Evolutionary conservation across 2,113 vertebrate species (phyloP).

Genomic region (Felis catus): F.catus_Fca126_mat1.0 CM031413.1:141933501-141934000

Average conservation of each 20-base stretch:
- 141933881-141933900: neutral
- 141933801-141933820: neutral
- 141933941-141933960: neutral
- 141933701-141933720: neutral
- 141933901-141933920: neutral
- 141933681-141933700: neutral
- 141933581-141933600: neutral
- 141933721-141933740: neutral
- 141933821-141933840: neutral
- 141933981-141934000: neutral
- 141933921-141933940: neutral
- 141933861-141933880: neutral
- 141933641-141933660: neutral
- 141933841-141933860: neutral
- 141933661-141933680: neutral
- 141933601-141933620: neutral
- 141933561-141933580: neutral
- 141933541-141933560: neutral
- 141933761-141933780: constrained; percentile 20
- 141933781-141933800: neutral
- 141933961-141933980: neutral
- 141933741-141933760: neutral
- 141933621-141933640: neutral
- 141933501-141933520: neutral
- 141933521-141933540: neutral